phyloP scores from a whole-genome alignment of 2,797 vertebrate genomes.

The Serranus cabrilla region DNA sequence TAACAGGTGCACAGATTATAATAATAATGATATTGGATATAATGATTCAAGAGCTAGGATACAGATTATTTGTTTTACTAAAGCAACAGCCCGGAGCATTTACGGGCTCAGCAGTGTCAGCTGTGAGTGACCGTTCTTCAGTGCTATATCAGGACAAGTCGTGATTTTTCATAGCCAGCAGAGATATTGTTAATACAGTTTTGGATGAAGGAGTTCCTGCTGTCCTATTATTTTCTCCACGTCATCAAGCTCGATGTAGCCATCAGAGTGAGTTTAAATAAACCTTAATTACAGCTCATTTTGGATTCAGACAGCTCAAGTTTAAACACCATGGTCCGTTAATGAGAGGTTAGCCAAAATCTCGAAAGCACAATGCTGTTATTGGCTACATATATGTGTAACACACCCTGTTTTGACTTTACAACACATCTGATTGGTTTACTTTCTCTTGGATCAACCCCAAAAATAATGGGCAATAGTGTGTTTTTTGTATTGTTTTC shows the following conservation, averaged over 20 bases:
- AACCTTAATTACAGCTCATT: neutral
- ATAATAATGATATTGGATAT: no score
- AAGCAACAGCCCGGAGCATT: neutral
- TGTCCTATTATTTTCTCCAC: neutral
- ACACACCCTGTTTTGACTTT: neutral
- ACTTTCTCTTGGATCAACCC: neutral
- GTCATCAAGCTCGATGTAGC: neutral
- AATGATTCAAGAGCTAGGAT: no score
- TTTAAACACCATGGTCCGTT: neutral
- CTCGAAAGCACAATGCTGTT: neutral
- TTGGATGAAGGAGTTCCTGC: neutral
- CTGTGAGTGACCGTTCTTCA: neutral
- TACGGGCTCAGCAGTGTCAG: neutral
- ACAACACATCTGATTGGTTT: neutral
- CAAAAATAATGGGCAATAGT: accelerated
- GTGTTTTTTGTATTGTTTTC: accelerated
- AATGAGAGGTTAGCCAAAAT: neutral
- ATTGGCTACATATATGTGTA: no score
- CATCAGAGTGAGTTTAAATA: neutral
- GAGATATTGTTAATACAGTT: neutral
- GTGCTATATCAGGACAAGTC: neutral
- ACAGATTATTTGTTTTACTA: neutral
- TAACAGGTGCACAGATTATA: no score
- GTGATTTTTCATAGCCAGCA: neutral
- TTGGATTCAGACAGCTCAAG: neutral